A percentile compares a stretch with the other conserved stretches of the same genome.
These are phyloP conservation scores for Sminthopsis crassicaudata DNA, from an alignment of 2,113 vertebrate species.

Conservation along the genomic window DNA sequence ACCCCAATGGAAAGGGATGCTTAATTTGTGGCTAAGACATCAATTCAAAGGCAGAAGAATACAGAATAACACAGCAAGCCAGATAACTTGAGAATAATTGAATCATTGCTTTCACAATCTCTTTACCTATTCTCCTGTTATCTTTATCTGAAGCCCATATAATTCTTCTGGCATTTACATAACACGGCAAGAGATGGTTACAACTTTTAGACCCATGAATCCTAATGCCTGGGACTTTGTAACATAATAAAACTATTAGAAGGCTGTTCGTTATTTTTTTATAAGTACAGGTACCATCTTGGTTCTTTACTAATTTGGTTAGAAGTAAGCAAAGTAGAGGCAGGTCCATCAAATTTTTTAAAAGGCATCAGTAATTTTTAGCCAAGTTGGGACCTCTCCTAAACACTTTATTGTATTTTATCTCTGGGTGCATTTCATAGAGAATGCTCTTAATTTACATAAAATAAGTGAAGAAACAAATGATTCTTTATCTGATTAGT, in stretches of 20 bases:
- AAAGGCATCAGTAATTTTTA: conserved; percentile 62
- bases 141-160: conserved; percentile 63
- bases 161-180: conserved; percentile 66
- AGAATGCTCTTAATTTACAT: not conserved
- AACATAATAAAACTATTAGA: conserved; percentile 75
- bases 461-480: not conserved
- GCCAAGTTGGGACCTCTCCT: conserved; percentile 14
- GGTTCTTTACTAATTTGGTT: conserved; percentile 68
- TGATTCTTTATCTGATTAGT: not conserved
- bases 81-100: conserved; percentile 68
- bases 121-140: conserved; percentile 42
- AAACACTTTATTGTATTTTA: not conserved
- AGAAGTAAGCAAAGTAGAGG: conserved; percentile 58
- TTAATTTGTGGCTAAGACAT: conserved; percentile 54
- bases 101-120: conserved; percentile 60
- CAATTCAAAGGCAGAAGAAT: conserved; percentile 55
- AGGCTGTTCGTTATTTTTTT: conserved; percentile 72
- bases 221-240: conserved; percentile 67
- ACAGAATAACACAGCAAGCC: conserved; percentile 41
- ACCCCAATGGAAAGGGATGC: conserved; percentile 14
- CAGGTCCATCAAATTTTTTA: conserved; percentile 32
- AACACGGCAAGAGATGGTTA: conserved; percentile 71
- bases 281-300: conserved; percentile 65
- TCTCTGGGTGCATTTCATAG: not conserved
- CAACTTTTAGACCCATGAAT: conserved; percentile 72